Evolutionary conservation across 2,797 vertebrate genomes (phyloP).

Genomic region (Luscinia luscinia): DNA sequence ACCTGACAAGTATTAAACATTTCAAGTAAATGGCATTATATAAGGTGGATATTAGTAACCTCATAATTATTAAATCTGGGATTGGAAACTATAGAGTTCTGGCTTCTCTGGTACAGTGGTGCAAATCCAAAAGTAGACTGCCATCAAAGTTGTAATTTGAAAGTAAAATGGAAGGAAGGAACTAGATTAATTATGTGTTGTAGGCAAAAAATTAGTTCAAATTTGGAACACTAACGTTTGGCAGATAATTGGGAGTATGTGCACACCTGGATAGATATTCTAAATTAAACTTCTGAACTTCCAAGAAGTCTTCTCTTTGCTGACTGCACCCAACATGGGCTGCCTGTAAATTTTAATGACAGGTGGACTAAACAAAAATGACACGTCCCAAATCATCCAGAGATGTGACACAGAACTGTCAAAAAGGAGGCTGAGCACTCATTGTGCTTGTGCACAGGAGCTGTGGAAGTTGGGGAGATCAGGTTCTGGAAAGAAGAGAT

Average conservation of each 20-base stretch:
- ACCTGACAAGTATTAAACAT: neutral
- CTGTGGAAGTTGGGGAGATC: neutral
- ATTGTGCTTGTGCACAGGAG: neutral
- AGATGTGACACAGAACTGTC: neutral
- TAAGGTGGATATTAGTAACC: neutral
- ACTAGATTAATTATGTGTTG: neutral
- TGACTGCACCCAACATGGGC: neutral
- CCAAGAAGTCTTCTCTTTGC: neutral
- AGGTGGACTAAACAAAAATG: neutral
- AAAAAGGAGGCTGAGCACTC: neutral
- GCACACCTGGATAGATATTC: neutral
- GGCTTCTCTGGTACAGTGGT: neutral
- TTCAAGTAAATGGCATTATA: neutral
- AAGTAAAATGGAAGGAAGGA: neutral
- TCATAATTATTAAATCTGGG: neutral
- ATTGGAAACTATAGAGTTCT: neutral
- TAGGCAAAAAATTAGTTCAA: neutral
- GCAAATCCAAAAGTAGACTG: neutral
- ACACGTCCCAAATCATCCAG: neutral
- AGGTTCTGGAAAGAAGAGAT: neutral
- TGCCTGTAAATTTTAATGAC: neutral
- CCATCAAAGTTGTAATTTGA: neutral
- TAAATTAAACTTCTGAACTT: neutral
- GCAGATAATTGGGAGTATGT: neutral
- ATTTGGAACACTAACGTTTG: neutral